These are phyloP conservation scores for Actinia equina DNA, from an alignment of 64 coral and sea anemone genomes.

Conservation along the genomic window DNA sequence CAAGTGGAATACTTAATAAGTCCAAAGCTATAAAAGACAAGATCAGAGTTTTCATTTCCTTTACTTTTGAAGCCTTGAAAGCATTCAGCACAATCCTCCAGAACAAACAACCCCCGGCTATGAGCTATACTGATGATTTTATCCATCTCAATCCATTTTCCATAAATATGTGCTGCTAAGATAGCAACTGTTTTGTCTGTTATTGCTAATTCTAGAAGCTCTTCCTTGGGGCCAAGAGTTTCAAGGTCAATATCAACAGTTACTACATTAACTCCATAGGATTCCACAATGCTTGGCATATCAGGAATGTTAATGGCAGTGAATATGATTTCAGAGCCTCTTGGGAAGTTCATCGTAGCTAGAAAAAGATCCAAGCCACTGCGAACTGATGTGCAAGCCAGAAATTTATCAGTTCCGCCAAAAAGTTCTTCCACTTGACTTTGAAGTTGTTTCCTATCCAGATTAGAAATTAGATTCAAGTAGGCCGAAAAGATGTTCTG, in stretches of 20 bases:
- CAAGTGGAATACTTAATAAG: slow-evolving; percentile 84
- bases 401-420: slow-evolving; percentile 66
- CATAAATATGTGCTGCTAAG: slow-evolving; percentile 87
- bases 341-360: slow-evolving; percentile 69
- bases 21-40: slow-evolving; percentile 94
- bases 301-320: slow-evolving; percentile 96
- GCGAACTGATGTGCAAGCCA: slow-evolving; percentile 78
- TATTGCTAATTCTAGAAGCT: slow-evolving; percentile 74
- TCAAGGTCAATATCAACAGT: slow-evolving; percentile 92
- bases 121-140: slow-evolving; percentile 56
- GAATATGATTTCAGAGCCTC: slow-evolving; percentile 84
- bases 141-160: slow-evolving; percentile 83
- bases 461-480: slow-evolving; percentile 31
- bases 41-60: slow-evolving; percentile 71
- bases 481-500: slow-evolving; percentile 76
- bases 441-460: slow-evolving; percentile 49
- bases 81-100: slow-evolving; percentile 96
- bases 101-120: slow-evolving; percentile 49
- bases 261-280: slow-evolving; percentile 73
- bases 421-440: slow-evolving; percentile 63
- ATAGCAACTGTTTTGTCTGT: slow-evolving; percentile 87
- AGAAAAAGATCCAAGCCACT: slow-evolving; percentile 87
- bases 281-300: slow-evolving; percentile 72
- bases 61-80: slow-evolving; percentile 85
- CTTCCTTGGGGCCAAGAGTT: slow-evolving; percentile 67